Base-by-base conservation (phyloP, 1,140 invertebrate genomes). In the Euwallacea similis region DNA sequence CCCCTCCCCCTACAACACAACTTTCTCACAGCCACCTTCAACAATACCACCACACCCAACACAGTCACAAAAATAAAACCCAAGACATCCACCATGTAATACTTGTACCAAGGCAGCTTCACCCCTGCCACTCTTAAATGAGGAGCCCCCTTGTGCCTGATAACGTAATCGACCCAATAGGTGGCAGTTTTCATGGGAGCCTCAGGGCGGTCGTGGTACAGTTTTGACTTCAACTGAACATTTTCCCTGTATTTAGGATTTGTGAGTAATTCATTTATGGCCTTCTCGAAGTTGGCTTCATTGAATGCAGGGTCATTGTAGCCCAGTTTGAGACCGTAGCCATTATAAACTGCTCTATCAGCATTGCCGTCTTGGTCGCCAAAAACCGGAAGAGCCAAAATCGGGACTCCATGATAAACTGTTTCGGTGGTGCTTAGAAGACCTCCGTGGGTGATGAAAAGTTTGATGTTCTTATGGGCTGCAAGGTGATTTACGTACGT, bases 381-480 rank as follows among this genome's bases (percentile, higher is more conserved):
- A 53, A 86, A 46, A 91, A 66, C 82, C 50, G 91, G 91, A 65
- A 92, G 84, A 2, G 88, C 89, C n/a, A 93, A 79, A 10, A 92
- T 83, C 2, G 91, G 91, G 3, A 90, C 87, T 76, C 87, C 87
- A 75, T 89, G 87, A 79, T 89, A 88, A 10, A 92, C 80, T 6
- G 90, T 87, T 81, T 93, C 91, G 69, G 88, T 86, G 4, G 88
- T 84, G 67, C 91, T 90, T 43, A 90, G 82, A 16, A 88, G 77
- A 15, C 92, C 92, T 55, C 90, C 90, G 74, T 92, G 90, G 0
- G 89, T 90, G 43, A 93, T 88, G 74, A 93, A 91, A 0, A 85
- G 82, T 75, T 85, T 86, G 1, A 90, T 82, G 71, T 91, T 91
- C 2, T 84, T 83, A 81, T 92, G 90, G 50, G 86, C 90, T 87